These are phyloP conservation scores for Crotophaga sulcirostris DNA, from an alignment of 2,113 vertebrate genomes.

Conservation along the genomic window DNA sequence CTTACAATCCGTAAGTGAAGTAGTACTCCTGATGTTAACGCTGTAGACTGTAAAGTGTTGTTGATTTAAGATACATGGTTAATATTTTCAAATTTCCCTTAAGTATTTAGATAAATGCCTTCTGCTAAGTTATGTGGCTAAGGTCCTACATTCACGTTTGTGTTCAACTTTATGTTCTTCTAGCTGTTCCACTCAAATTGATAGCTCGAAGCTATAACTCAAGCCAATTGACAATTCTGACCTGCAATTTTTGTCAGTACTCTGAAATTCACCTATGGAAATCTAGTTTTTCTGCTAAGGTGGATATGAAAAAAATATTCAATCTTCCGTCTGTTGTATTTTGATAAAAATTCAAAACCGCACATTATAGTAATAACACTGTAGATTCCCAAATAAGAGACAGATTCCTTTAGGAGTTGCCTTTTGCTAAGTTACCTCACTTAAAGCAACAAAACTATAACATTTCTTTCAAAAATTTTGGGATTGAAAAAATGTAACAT, in stretches of 20 bases:
- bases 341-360: not conserved
- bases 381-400: not conserved
- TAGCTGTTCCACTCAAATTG: not conserved
- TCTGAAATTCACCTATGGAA: not conserved
- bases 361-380: not conserved
- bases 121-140: not conserved
- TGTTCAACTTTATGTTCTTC: not conserved
- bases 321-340: not conserved
- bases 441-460: not conserved
- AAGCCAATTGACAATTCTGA: not conserved
- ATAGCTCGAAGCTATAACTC: not conserved
- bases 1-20: not conserved
- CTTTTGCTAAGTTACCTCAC: not conserved
- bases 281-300: not conserved
- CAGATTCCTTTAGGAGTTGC: not conserved
- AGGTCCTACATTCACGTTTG: not conserved
- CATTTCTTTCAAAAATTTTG: not conserved
- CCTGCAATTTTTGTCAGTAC: not conserved
- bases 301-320: not conserved
- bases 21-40: not conserved
- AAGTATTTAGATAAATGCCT: not conserved
- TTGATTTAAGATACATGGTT: not conserved
- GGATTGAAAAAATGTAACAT: rapidly evolving
- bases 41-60: not conserved
- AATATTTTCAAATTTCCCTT: slow-evolving; percentile 6